These are phyloP conservation scores for Caenorhabditis elegans DNA, from an alignment of 1,140 invertebrate genomes.

Conservation along the genomic window DNA sequence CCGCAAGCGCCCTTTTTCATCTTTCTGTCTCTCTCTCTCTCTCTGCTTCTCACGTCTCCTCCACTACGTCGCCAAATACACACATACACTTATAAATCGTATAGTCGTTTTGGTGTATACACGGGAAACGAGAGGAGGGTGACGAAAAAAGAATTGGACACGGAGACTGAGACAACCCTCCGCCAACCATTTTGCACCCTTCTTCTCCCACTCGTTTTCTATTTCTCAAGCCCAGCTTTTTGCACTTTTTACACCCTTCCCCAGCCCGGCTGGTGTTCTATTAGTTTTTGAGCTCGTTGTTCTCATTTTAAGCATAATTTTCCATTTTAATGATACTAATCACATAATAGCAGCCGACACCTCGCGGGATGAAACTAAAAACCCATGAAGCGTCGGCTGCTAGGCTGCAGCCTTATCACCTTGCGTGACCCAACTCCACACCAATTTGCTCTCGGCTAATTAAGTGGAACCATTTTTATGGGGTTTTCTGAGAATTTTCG, in stretches of 20 bases:
- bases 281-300: too few relatives aligned
- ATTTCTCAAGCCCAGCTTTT: not conserved
- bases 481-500: too few relatives aligned
- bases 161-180: not conserved
- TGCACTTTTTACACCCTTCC: not conserved
- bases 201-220: not conserved
- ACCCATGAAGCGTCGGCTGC: too few relatives aligned
- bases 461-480: too few relatives aligned
- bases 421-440: too few relatives aligned
- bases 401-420: too few relatives aligned
- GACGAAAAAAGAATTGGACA: not conserved
- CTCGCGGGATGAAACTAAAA: too few relatives aligned
- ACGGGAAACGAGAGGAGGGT: not conserved
- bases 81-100: conserved; percentile 29
- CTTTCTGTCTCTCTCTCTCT: not conserved
- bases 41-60: not conserved
- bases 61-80: not conserved
- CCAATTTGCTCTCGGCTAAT: too few relatives aligned
- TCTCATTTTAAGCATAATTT: too few relatives aligned
- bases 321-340: too few relatives aligned
- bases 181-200: not conserved
- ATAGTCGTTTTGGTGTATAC: conserved; percentile 30
- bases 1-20: conserved; percentile 4
- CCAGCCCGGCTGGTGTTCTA: too few relatives aligned
- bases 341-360: too few relatives aligned